Base-by-base conservation (phyloP, 1,140 invertebrate genomes). In the Apis cerana region DNA sequence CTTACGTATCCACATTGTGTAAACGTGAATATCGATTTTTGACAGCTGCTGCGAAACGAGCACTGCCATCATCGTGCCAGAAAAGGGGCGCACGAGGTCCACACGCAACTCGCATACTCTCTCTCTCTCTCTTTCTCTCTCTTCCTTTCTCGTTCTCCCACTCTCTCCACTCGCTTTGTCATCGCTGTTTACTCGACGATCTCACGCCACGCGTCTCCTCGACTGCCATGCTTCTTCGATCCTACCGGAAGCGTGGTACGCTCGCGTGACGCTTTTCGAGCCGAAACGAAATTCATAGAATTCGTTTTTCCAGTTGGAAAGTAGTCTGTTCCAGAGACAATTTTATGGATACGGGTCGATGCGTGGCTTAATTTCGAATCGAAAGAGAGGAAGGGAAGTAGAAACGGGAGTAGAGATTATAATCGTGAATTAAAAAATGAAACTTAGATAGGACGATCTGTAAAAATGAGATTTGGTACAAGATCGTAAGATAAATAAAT, bases 21-120 rank as follows among this genome's bases (percentile, higher is more conserved):
- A 79, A 83, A 82, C 85, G 88, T 82, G 89, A 2, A 88, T 92
- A 94, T 94, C 92, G 93, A 94, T 94, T 94, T 93, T 93, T 93
- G 92, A 94, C 93, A 94, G 93, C 92, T 94, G 93, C 91, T 92
- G 56, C 85, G 81, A 83, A 88, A 86, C 87, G 86, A 75, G 27
- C 54, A 75, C 48, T 68, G 23, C 68, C 52, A 65, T 50, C 33
- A 61, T 19, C 71, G 62, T 67, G 33, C 17, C 72, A 54, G 56
- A 67, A 74, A 83, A 75, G 82, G 82, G 82, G 70, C 75, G 77
- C 78, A 75, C 59, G 33, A 83, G 81, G 75, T 70, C 75, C n/a
- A 48, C 81, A 71, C 75, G 67, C 58, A 78, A 82, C 19, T 71
- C 52, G 23, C 19, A 12, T 17, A 50, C 15, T 4, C 54, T 1